A percentile compares a stretch with the other conserved stretches of the same genome.
These are phyloP conservation scores for Peromyscus aztecus DNA, from an alignment of 2,797 vertebrate species.

Conservation along the genomic window DNA sequence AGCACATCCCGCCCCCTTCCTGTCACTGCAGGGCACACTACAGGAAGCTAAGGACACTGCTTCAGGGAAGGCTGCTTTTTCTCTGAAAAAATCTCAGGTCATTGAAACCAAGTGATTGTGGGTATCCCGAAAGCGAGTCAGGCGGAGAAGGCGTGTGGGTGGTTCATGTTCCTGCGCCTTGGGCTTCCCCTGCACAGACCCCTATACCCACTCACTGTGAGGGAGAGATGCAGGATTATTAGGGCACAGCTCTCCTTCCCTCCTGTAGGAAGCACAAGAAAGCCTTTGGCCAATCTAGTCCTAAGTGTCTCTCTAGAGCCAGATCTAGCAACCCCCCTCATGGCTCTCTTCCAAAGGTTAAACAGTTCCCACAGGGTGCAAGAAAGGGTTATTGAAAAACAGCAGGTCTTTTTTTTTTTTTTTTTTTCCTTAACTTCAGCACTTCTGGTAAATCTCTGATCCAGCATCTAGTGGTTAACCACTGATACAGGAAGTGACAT, in stretches of 20 bases:
- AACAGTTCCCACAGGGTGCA: constrained; percentile 84
- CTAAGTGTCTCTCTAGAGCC: background rate
- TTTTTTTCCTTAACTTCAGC: constrained; percentile 86
- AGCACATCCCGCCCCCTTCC: background rate
- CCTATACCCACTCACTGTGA: fast-evolving
- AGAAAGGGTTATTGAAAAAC: constrained; percentile 88
- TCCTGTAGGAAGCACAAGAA: background rate
- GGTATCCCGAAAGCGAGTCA: background rate
- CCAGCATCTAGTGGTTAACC: constrained; percentile 89
- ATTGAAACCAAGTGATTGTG: background rate
- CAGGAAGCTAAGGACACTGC: background rate
- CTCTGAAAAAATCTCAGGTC: background rate
- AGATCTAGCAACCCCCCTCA: constrained; percentile 53
- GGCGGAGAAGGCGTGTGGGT: background rate
- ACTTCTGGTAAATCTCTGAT: constrained; percentile 90
- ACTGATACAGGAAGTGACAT: constrained; percentile 91
- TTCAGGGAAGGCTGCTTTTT: background rate
- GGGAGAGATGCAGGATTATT: fast-evolving
- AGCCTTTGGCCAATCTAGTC: background rate
- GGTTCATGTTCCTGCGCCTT: background rate
- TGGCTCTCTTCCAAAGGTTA: constrained; percentile 77
- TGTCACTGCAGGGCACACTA: background rate
- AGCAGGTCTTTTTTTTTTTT: constrained; percentile 81
- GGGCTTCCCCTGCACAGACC: background rate
- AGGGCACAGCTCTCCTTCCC: background rate